Base-by-base conservation (phyloP, 2,113 vertebrate species). In the Zeus faber region DNA sequence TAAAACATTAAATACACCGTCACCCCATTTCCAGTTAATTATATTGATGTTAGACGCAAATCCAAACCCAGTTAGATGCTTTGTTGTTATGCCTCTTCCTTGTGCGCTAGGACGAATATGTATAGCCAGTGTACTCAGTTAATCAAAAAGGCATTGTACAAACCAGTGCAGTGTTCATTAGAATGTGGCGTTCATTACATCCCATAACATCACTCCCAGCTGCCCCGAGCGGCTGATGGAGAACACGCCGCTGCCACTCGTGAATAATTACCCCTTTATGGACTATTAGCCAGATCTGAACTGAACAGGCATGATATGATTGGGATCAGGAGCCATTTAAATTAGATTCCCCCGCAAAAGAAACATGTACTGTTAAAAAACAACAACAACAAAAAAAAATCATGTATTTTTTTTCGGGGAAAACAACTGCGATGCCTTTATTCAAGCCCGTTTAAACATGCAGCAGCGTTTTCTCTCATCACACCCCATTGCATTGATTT, bases 391-490 rank as follows among this genome's bases (percentile, higher is more conserved):
- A n/a, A n/a, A n/a, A n/a, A n/a, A n/a, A 74, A 66, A 45, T 51
- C 45, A 53, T 11, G 64, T 49, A 67, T 67, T 41, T 65, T 55
- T 67, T 57, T 49, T 68, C 44, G 33, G 49, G 52, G 4, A 37
- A 13, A 14, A n/a, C 13, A 37, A 14, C 33, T 70, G 31, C 71
- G 77, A 80, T 37, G 69, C 68, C 66, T 82, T 65, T 58, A 49
- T 80, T 74, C 58, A 68, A 27, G 13, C 64, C 57, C 69, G 56
- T 58, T 31, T 76, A 54, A 49, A 60, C 51, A 49, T 17, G 51
- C 62, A 66, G 58, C 55, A 65, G 72, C 48, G 77, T 82, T 72
- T 71, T 47, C 67, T 63, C 60, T 65, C 73, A 81, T 84, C 70
- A 65, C 70, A 62, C 56, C 46, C 68, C 70, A 72, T 83, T 76